Evolutionary conservation across 2,113 vertebrate genomes (phyloP).

Genomic region (Chinchilla lanigera): DNA sequence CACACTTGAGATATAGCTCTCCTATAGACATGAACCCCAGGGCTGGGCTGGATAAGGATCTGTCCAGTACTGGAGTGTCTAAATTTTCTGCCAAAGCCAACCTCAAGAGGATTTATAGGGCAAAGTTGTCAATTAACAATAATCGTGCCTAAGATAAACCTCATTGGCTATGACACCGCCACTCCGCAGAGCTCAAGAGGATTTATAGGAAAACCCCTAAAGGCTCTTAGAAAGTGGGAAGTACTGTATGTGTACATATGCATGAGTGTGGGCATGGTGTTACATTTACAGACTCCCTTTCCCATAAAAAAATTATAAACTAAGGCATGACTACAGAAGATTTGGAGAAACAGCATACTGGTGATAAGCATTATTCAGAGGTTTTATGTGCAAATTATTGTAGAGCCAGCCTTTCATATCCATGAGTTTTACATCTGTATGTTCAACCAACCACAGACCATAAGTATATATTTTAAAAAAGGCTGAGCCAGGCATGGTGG

Average conservation of each 20-base stretch:
- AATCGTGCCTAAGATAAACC: not conserved
- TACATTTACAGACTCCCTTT: constrained; percentile 47
- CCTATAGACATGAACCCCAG: not conserved
- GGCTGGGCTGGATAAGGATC: not conserved
- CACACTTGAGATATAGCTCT: not conserved
- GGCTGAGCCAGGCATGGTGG: not conserved
- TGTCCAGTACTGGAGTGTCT: not conserved
- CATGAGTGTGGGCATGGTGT: not conserved
- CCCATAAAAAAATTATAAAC: not conserved
- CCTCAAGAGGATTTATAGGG: not conserved
- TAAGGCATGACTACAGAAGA: not conserved
- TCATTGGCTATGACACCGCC: not conserved
- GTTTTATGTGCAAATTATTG: not conserved
- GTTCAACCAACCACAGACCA: not conserved
- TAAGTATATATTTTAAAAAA: not conserved
- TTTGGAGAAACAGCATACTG: not conserved
- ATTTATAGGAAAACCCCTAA: not conserved
- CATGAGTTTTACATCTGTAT: not conserved
- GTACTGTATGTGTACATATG: not conserved
- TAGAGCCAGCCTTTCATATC: too few species aligned
- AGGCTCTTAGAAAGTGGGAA: not conserved
- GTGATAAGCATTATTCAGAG: not conserved
- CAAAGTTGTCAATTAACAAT: not conserved
- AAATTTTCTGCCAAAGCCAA: not conserved
- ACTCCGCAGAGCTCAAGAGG: not conserved